These are phyloP conservation scores for Hormaphis cornu DNA, from an alignment of 1,140 invertebrate genomes.

Conservation along the genomic window DNA sequence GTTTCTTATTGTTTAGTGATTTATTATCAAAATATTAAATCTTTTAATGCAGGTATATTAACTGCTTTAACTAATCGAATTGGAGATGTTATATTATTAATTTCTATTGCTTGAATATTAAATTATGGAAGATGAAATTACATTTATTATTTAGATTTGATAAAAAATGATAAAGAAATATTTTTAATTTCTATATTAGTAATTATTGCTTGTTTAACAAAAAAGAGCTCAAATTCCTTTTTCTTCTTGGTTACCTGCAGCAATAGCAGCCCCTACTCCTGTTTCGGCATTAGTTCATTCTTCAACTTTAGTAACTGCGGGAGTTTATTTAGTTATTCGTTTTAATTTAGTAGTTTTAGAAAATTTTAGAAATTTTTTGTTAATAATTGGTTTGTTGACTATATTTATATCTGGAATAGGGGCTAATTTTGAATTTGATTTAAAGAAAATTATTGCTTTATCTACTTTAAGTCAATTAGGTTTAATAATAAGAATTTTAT, in stretches of 20 bases:
- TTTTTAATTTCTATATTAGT: conserved; percentile 52
- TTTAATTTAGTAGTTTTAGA: conserved; percentile 43
- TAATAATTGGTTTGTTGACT: conserved; percentile 45
- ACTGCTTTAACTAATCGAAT: too few relatives aligned
- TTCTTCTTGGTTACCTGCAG: too few relatives aligned
- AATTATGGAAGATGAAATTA: conserved; percentile 33
- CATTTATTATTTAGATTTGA: conserved; percentile 36
- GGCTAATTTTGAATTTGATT: conserved; percentile 54
- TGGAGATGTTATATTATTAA: neutral
- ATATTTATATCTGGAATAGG: conserved; percentile 52
- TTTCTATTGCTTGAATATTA: conserved; percentile 38
- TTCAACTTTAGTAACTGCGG: conserved; percentile 62
- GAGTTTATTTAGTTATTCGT: conserved; percentile 60
- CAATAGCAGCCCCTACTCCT: conserved; percentile 60
- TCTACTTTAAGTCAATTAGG: conserved; percentile 60
- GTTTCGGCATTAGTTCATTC: conserved; percentile 65
- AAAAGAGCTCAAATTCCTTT: too few relatives aligned
- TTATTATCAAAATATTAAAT: too few relatives aligned
- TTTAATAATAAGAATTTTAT: conserved; percentile 38
- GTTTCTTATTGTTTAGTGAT: too few relatives aligned
- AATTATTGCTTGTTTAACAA: conserved; percentile 50
- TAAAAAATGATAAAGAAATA: conserved; percentile 8
- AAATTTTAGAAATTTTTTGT: conserved; percentile 41
- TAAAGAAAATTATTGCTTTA: conserved; percentile 62
- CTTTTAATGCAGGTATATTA: too few relatives aligned